phyloP scores from a whole-genome alignment of 1,140 invertebrate species.

The Globodera rostochiensis region DNA sequence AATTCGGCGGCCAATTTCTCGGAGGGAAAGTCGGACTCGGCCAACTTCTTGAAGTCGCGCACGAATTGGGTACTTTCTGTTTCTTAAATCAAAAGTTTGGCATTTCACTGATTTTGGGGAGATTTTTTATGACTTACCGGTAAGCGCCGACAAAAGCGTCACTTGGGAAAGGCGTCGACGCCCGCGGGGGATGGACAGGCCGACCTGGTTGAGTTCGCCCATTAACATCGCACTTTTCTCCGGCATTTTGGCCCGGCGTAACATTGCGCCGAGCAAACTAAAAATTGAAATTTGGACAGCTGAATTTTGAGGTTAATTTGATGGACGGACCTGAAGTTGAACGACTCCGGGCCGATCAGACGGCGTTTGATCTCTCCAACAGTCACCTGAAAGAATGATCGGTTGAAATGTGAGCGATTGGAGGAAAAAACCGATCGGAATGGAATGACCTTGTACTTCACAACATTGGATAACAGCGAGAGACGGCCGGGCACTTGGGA shows the following conservation, averaged over 20 bases:
- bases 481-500: slow-evolving; percentile 53
- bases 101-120: background rate
- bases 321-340: slow-evolving; percentile 42
- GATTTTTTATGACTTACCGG: slow-evolving; percentile 12
- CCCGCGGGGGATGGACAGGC: slow-evolving; percentile 51
- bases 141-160: slow-evolving; percentile 55
- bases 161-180: slow-evolving; percentile 48
- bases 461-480: slow-evolving; percentile 55
- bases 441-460: slow-evolving; percentile 54
- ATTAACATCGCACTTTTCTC: slow-evolving; percentile 53
- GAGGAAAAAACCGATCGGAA: background rate
- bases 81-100: background rate
- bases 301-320: background rate
- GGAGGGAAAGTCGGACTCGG: slow-evolving; percentile 51
- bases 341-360: slow-evolving; percentile 53
- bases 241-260: slow-evolving; percentile 55
- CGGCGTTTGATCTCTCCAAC: slow-evolving; percentile 58
- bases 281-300: background rate
- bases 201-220: slow-evolving; percentile 47
- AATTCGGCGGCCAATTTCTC: slow-evolving; percentile 38
- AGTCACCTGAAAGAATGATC: slow-evolving; percentile 48
- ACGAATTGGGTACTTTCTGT: slow-evolving; percentile 48
- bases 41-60: slow-evolving; percentile 48
- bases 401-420: slow-evolving; percentile 9
- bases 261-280: slow-evolving; percentile 46